These are phyloP conservation scores for Timema podura DNA, from an alignment of 2,888 invertebrate genomes.

Conservation along the genomic window DNA sequence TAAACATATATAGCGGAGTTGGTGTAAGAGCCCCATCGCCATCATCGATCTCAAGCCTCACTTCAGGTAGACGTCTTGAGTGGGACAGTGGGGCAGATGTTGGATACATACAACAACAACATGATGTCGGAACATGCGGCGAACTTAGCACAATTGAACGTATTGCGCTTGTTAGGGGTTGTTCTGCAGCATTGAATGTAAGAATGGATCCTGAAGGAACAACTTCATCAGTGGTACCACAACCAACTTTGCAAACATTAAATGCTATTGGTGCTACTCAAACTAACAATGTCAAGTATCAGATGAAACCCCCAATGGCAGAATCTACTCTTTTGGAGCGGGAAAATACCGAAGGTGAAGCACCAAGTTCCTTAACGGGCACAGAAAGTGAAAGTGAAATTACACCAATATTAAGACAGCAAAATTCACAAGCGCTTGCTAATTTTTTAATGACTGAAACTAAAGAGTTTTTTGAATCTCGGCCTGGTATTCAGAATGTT, in stretches of 20 bases:
- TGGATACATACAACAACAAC: conserved; percentile 53
- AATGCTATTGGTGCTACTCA: background rate
- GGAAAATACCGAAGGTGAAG: background rate
- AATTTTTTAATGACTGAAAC: too few relatives aligned
- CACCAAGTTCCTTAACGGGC: conserved; percentile 28
- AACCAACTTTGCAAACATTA: background rate
- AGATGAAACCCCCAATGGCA: conserved; percentile 21
- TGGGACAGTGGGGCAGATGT: conserved; percentile 88
- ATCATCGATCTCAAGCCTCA: conserved; percentile 71
- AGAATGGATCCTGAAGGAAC: conserved; percentile 21
- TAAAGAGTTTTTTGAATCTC: too few relatives aligned
- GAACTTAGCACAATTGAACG: conserved; percentile 58
- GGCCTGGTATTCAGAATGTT: too few relatives aligned
- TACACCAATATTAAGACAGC: conserved; percentile 38
- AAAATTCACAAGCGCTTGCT: background rate
- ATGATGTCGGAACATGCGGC: conserved; percentile 15
- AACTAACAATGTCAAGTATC: too few relatives aligned
- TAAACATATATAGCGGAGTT: conserved; percentile 35
- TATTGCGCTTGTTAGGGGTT: conserved; percentile 51
- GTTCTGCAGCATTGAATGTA: conserved; percentile 28
- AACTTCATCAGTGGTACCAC: conserved; percentile 33
- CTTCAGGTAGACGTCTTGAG: conserved; percentile 71
- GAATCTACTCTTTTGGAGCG: conserved; percentile 25
- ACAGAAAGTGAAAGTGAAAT: conserved; percentile 43
- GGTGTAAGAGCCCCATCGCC: conserved; percentile 41